phyloP scores from a whole-genome alignment of 2,113 vertebrate species.

The Forbesichthys agassizii region DNA sequence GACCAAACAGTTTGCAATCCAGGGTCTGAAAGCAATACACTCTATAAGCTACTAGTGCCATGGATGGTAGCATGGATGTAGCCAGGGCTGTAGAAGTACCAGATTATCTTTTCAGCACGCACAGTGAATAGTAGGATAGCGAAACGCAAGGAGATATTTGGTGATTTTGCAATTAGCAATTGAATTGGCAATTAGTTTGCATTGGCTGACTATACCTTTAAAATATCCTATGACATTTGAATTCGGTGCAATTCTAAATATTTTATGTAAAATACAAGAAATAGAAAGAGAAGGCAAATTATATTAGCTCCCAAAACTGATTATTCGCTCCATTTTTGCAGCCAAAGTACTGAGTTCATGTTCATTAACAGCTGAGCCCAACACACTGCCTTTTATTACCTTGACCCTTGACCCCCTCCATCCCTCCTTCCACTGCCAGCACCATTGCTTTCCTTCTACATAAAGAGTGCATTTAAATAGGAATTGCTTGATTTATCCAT shows the following conservation, averaged over 20 bases:
- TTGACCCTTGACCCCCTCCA: not conserved
- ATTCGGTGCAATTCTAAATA: too few relatives aligned
- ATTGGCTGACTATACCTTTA: not conserved
- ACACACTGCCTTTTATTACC: not conserved
- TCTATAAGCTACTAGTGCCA: not conserved
- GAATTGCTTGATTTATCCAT: slow-evolving; percentile 50
- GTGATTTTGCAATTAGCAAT: too few relatives aligned
- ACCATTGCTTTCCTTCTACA: slow-evolving; percentile 21
- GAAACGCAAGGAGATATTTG: too few relatives aligned
- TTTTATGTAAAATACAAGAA: too few relatives aligned
- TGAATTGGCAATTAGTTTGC: too few relatives aligned
- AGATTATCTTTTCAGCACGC: too few relatives aligned
- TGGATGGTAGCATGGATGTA: not conserved
- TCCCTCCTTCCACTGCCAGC: not conserved
- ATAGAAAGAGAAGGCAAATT: too few relatives aligned
- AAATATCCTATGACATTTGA: not conserved
- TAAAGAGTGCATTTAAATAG: slow-evolving; percentile 3
- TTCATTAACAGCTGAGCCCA: slow-evolving; percentile 8
- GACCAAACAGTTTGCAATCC: not conserved
- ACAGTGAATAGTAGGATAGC: too few relatives aligned
- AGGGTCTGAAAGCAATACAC: not conserved
- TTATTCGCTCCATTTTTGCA: not conserved
- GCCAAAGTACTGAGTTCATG: not conserved
- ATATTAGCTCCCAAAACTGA: not conserved
- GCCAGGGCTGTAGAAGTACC: too few relatives aligned